Percentiles rank a stretch among this genome's conserved stretches.
Evolutionary conservation across 2,888 invertebrate species (phyloP).

Genomic region (Chalcis sispes): DNA sequence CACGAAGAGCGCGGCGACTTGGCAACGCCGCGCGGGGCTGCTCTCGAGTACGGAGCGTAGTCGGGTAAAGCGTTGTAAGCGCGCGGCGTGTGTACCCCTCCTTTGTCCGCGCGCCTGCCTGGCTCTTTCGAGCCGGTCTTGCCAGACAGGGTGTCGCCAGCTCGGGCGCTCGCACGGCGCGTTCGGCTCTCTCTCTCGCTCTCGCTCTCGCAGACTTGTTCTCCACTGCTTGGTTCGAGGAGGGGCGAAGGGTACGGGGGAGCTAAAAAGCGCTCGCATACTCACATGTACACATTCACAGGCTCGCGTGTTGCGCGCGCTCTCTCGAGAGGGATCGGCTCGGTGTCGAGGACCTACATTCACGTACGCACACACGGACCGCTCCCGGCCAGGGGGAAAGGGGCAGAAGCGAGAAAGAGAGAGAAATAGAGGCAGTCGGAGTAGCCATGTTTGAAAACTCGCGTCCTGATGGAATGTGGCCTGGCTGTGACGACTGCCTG

Average conservation of each 20-base stretch:
- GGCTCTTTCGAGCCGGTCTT: constrained; percentile 81
- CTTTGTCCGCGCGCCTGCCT: constrained; percentile 60
- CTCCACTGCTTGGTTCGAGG: no score
- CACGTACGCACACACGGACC: constrained; percentile 60
- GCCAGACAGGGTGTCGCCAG: constrained; percentile 97
- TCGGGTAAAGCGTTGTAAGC: no score
- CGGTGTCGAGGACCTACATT: constrained; percentile 76
- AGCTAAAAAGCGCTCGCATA: background rate
- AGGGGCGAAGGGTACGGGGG: no score
- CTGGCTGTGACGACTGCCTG: no score
- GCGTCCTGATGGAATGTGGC: constrained; percentile 73
- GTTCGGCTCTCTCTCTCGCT: constrained; percentile 8
- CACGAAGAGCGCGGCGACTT: no score
- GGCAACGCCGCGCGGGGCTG: no score
- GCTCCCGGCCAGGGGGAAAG: background rate
- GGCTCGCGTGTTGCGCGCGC: background rate
- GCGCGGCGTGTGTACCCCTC: constrained; percentile 53
- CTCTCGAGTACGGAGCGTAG: no score
- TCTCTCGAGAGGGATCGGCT: constrained; percentile 53
- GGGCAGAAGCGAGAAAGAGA: background rate
- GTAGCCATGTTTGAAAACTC: constrained; percentile 74
- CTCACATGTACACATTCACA: background rate
- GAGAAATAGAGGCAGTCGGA: constrained; percentile 43
- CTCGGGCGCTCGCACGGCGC: constrained; percentile 58
- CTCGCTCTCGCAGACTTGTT: no score